Evolutionary conservation across 2,797 vertebrate species (phyloP).

Genomic region (Typhlichthys eigenmanni): DNA sequence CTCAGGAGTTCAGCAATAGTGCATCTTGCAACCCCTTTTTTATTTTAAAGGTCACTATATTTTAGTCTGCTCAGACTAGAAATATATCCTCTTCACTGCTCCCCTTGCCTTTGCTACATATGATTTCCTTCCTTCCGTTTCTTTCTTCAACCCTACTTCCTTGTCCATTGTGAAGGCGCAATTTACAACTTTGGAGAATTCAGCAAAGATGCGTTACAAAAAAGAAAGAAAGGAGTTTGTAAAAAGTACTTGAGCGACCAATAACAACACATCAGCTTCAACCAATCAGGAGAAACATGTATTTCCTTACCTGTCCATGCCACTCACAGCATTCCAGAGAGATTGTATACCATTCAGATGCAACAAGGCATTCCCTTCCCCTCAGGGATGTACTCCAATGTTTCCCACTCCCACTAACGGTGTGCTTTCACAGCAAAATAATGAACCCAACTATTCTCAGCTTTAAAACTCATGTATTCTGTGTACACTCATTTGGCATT

Average conservation of each 20-base stretch:
- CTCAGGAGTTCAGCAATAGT: conserved; percentile 9
- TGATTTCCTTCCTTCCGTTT: not conserved
- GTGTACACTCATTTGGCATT: conserved; percentile 23
- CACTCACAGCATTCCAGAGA: too few relatives aligned
- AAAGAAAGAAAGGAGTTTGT: too few relatives aligned
- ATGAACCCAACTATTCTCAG: conserved; percentile 12
- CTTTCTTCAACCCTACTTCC: not conserved
- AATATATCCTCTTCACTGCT: not conserved
- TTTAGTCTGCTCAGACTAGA: not conserved
- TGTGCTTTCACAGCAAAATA: conserved; percentile 19
- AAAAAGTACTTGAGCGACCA: too few relatives aligned
- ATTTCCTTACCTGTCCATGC: too few relatives aligned
- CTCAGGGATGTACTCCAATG: too few relatives aligned
- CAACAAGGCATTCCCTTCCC: too few relatives aligned
- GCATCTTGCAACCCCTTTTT: not conserved
- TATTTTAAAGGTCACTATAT: conserved; percentile 21
- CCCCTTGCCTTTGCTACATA: conserved; percentile 1
- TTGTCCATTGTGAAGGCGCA: too few relatives aligned
- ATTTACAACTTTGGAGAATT: too few relatives aligned
- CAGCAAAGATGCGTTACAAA: too few relatives aligned
- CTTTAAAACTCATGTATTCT: conserved; percentile 3
- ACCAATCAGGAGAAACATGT: too few relatives aligned
- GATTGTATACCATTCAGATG: too few relatives aligned
- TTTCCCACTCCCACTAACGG: not conserved
- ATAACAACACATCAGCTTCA: too few relatives aligned